A percentile compares a stretch with the other conserved stretches of the same genome.
These are phyloP conservation scores for Tapirus indicus DNA, from an alignment of 2,797 vertebrate genomes.

Conservation along the genomic window DNA sequence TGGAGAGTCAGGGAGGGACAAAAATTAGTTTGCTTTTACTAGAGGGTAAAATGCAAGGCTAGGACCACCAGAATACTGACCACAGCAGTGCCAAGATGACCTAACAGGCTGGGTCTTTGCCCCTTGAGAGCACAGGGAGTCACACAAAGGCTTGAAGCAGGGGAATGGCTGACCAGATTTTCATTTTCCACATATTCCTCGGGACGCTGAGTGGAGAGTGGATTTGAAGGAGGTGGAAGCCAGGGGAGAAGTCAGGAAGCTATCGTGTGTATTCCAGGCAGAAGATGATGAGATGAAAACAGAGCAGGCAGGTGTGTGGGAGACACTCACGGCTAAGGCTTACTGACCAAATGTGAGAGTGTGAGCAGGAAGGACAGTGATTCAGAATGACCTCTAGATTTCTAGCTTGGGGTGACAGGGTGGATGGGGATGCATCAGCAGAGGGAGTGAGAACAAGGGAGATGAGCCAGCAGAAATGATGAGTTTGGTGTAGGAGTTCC, in stretches of 20 bases:
- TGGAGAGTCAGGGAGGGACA: background rate
- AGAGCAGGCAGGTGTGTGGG: background rate
- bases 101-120: background rate
- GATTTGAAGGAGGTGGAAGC: background rate
- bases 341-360: background rate
- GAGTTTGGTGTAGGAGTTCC: background rate
- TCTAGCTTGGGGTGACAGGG: background rate
- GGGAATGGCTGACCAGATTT: background rate
- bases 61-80: background rate
- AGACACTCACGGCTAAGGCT: background rate
- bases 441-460: background rate
- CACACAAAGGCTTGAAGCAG: too few relatives aligned
- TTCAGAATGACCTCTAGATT: background rate
- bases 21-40: background rate
- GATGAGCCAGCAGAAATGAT: background rate
- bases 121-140: background rate
- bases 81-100: fast-evolving
- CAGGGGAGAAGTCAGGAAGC: background rate
- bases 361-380: too few relatives aligned
- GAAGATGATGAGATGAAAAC: background rate
- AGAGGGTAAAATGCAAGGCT: background rate
- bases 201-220: background rate
- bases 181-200: background rate
- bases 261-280: background rate
- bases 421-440: fast-evolving